phyloP scores from a whole-genome alignment of 2,797 vertebrate species.

The Streptopelia turtur region DNA sequence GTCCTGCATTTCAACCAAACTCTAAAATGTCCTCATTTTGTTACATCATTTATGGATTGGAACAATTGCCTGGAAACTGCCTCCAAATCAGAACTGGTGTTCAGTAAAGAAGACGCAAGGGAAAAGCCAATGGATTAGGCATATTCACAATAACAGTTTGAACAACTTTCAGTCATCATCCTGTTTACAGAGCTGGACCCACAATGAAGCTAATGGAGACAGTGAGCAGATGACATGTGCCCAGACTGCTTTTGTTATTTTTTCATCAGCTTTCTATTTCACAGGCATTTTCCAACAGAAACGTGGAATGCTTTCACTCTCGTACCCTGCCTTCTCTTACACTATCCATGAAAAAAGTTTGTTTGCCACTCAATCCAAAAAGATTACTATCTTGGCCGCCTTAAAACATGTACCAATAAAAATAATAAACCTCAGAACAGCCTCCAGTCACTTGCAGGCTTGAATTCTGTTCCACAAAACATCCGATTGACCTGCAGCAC shows the following conservation, averaged over 20 bases:
- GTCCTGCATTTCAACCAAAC: background rate
- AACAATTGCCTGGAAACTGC: background rate
- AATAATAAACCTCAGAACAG: background rate
- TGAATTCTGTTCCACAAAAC: background rate
- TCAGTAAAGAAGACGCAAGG: background rate
- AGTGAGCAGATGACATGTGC: background rate
- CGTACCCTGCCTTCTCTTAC: accelerated
- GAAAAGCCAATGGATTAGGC: background rate
- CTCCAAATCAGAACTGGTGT: background rate
- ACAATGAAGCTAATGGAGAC: accelerated
- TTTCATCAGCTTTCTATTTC: background rate
- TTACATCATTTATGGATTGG: accelerated
- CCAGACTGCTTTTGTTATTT: background rate
- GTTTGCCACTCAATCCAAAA: background rate
- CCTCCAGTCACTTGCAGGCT: background rate
- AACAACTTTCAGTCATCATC: background rate
- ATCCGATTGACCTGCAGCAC: background rate
- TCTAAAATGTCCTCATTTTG: background rate
- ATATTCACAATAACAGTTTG: background rate
- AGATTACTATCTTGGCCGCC: background rate
- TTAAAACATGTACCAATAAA: background rate
- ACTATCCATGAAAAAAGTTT: background rate
- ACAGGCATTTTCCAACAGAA: background rate
- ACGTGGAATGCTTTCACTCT: accelerated
- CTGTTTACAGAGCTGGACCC: background rate